Conservation (phyloP, 1,140 invertebrate genomes). For the Papilio polytes region DNA sequence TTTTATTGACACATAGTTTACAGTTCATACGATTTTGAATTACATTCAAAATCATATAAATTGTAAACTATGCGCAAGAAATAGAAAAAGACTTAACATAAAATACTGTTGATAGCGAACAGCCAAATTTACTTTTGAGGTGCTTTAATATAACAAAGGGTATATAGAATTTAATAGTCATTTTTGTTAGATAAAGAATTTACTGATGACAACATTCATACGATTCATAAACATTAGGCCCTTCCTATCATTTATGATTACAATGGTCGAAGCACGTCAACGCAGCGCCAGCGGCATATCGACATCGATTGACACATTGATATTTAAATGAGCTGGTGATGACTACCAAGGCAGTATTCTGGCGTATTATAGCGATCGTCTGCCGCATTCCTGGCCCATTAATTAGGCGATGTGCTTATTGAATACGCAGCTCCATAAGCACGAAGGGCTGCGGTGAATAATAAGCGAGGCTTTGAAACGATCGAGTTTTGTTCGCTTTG, state of each 20-base stretch:
- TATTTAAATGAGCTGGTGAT: conserved; percentile 74
- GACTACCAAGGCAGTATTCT: conserved; percentile 58
- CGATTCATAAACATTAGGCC: background rate
- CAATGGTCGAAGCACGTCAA: conserved; percentile 40
- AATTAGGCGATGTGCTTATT: conserved; percentile 58
- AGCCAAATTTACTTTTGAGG: background rate
- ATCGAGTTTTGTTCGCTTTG: background rate
- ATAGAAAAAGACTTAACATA: background rate
- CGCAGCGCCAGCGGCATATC: conserved; percentile 45
- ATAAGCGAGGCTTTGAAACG: conserved; percentile 31
- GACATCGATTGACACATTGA: conserved; percentile 62
- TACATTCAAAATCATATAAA: background rate
- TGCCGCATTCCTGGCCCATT: conserved; percentile 72
- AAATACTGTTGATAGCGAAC: no score
- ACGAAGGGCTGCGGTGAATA: conserved; percentile 46
- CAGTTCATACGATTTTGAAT: background rate
- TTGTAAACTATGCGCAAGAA: background rate
- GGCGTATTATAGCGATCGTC: conserved; percentile 69
- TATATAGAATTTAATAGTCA: background rate
- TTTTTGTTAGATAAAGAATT: background rate
- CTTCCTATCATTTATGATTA: conserved; percentile 20
- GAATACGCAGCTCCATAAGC: conserved; percentile 49
- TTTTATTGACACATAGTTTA: background rate
- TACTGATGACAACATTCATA: background rate
- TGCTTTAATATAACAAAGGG: background rate